Evolutionary conservation across 2,113 vertebrate genomes (phyloP).

Genomic region (Hippocampus abdominalis): DNA sequence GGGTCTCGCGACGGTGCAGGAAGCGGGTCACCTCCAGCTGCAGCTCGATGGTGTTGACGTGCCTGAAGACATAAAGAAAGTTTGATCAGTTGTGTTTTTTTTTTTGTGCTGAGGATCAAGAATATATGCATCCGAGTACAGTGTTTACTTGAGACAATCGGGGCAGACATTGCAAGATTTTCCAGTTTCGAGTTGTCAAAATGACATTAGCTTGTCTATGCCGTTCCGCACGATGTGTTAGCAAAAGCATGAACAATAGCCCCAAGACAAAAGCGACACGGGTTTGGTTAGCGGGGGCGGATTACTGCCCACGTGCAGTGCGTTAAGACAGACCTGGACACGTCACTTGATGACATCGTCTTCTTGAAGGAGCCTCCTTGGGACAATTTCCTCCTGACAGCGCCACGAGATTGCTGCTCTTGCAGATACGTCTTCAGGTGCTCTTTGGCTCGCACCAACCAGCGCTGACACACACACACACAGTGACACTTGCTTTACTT

Average conservation of each 20-base stretch:
- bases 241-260: too few species aligned
- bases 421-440: slow-evolving; percentile 93
- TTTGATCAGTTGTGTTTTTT: neutral
- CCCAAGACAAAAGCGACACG: too few species aligned
- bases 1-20: slow-evolving; percentile 85
- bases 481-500: neutral
- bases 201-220: too few species aligned
- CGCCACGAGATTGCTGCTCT: slow-evolving; percentile 80
- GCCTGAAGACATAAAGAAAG: slow-evolving; percentile 62
- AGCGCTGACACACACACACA: slow-evolving; percentile 59
- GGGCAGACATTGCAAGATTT: too few species aligned
- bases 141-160: too few species aligned
- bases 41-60: slow-evolving; percentile 94
- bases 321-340: slow-evolving; percentile 80
- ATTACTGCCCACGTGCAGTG: neutral
- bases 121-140: too few species aligned
- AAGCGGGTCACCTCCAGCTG: slow-evolving; percentile 97
- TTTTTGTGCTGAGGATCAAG: neutral
- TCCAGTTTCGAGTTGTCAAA: too few species aligned
- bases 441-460: slow-evolving; percentile 92
- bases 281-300: too few species aligned
- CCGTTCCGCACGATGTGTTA: too few species aligned
- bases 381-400: slow-evolving; percentile 74
- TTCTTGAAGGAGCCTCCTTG: slow-evolving; percentile 81
- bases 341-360: slow-evolving; percentile 88